Evolutionary conservation across 2,888 invertebrate genomes (phyloP), one percentile per base, ranked within the genome.

Genomic region (Tryphoninae sp.): DNA sequence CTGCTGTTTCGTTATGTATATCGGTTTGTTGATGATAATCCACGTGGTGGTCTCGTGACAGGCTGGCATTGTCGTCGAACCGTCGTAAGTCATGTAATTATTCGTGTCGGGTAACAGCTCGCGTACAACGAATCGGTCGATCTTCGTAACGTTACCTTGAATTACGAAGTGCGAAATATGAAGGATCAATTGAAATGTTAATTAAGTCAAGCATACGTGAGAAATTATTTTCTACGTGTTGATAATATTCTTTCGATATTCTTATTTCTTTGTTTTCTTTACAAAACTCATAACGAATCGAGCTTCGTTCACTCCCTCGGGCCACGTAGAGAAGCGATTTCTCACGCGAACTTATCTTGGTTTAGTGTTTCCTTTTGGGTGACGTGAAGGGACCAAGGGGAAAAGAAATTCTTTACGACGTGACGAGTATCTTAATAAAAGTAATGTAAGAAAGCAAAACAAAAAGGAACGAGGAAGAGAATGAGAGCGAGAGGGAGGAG

Each of bases 21-120:
- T 98, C 84, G 99, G 99, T 93, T 98, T 98, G 93, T 99, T 99
- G 92, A 98, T 94, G 90, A 99, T 96, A 92, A 99, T 94, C 99
- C 99, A 99, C 89, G 98, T 98, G 93, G 99, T 98, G 26, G 99
- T 99, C 93, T 99, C 99, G 93, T 98, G 96, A 93, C 99, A 99
- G 84, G 98, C 97, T 2, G 99, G 99, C 92, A 97, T 97, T 74
- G 99, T 99, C 79, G 98, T 96, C 59, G 98, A 98, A 68, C 99
- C 99, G 89, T 99, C 98, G 92, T 99, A 99, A 73, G 99, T 99
- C 96, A 99, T 98, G 93, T 98, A 99, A 93, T 98, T 97, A 90
- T 97, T 96, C 64, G 98, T 98, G 88, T 97, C 96, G 4, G 99
- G 98, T 83, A 99, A 93, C 78, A 99, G 94, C 40, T 97, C 97